Evolutionary conservation across 2,113 vertebrate genomes (phyloP).

Genomic region (Dromaius novaehollandiae): DNA sequence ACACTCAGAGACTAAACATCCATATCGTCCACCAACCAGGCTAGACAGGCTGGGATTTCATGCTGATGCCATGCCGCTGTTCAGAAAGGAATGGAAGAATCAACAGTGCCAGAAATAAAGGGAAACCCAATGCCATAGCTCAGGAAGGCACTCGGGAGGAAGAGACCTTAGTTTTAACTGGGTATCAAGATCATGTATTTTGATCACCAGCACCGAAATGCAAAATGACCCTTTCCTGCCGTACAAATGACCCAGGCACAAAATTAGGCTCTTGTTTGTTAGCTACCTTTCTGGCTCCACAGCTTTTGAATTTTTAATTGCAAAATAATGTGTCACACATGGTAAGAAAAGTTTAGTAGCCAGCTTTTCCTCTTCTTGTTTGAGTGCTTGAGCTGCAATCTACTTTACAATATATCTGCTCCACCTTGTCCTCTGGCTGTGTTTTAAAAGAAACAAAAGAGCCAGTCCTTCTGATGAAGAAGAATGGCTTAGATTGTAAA

Average conservation of each 20-base stretch:
- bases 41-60: not conserved
- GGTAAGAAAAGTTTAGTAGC: not conserved
- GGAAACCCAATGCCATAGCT: not conserved
- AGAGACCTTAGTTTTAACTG: not conserved
- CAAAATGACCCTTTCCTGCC: not conserved
- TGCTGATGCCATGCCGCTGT: fast-evolving
- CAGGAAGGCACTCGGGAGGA: not conserved
- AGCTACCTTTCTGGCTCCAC: not conserved
- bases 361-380: not conserved
- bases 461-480: not conserved
- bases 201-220: not conserved
- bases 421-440: not conserved
- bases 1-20: not conserved
- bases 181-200: not conserved
- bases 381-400: not conserved
- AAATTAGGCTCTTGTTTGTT: not conserved
- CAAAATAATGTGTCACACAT: not conserved
- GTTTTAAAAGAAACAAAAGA: not conserved
- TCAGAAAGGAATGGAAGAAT: not conserved
- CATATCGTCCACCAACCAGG: not conserved
- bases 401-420: not conserved
- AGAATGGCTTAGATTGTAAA: not conserved
- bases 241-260: not conserved
- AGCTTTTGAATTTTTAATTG: not conserved
- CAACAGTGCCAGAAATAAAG: not conserved